phyloP scores from a whole-genome alignment of 1,140 invertebrate genomes.

The Drosophila bocqueti region DNA sequence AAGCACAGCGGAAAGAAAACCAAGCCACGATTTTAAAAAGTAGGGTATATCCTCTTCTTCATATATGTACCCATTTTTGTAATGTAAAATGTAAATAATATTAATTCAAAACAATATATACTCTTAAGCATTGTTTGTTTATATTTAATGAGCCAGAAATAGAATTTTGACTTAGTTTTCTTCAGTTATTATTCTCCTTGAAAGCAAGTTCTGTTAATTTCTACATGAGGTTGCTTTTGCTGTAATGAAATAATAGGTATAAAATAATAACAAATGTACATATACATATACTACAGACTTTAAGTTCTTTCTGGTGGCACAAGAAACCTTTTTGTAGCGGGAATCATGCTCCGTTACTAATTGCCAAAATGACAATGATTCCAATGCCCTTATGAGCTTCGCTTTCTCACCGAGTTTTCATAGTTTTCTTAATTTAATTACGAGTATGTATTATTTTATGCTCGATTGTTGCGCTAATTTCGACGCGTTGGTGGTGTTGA shows the following conservation, averaged over 20 bases:
- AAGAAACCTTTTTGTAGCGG: constrained; percentile 37
- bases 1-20: constrained; percentile 1
- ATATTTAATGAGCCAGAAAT: not conserved
- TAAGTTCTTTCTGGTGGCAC: constrained; percentile 11
- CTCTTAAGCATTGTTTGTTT: too few species aligned
- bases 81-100: too few species aligned
- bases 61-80: too few species aligned
- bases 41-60: not conserved
- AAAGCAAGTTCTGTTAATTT: constrained; percentile 54
- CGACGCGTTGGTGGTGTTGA: constrained; percentile 60
- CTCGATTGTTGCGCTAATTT: constrained; percentile 73
- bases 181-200: constrained; percentile 49
- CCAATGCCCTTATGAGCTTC: constrained; percentile 22
- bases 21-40: not conserved
- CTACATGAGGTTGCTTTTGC: constrained; percentile 32
- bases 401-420: constrained; percentile 43
- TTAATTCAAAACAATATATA: too few species aligned
- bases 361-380: constrained; percentile 46
- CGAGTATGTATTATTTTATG: constrained; percentile 53
- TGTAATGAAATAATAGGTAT: constrained; percentile 23
- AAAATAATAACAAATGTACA: not conserved
- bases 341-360: constrained; percentile 76
- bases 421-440: constrained; percentile 77
- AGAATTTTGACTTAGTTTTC: constrained; percentile 13
- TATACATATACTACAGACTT: constrained; percentile 2